Base-by-base conservation (phyloP, 1,140 invertebrate species). In the Rhopalosiphum padi region DNA sequence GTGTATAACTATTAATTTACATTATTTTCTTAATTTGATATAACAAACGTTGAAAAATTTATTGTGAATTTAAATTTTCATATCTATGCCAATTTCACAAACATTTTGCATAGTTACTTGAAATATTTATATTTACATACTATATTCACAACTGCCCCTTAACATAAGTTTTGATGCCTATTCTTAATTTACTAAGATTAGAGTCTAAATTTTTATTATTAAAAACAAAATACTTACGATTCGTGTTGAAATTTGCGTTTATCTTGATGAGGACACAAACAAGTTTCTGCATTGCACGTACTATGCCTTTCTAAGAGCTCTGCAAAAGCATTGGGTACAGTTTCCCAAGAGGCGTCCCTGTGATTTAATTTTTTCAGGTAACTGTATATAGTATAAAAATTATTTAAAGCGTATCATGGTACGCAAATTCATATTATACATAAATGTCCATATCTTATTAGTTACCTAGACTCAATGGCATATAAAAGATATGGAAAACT, bases 301-400 rank as follows among this genome's bases (percentile, higher is more conserved):
- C 96, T 95, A 94, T 97, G 96, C 82, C 96, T 95, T 93, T 96
- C 95, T 0, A 96, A 94, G 53, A 97, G 95, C 89, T 97, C 97
- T 94, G 96, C 94, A 95, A 95, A 97, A 9, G 97, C 96, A 95
- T 97, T 96, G 41, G 96, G 96, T 90, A 96, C 97, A 15, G 96
- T 94, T 95, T 97, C 97, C 97, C 97, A 97, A 9, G 96, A 96
- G 22, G 97, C 97, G 96, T 97, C 97, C 94, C 96, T 97, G 94
- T 53, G 94, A 94, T 86, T 86, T 37, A 85, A 86, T 93, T 86
- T 86, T 86, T 86, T 86, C 37, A 86, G 37, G 37, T 41, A 86
- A 83, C 77, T 37, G 77, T 83, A 23, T 86, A 77, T 30, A 37
- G 41, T 91, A 77, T 48, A 91, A 86, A 86, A 18, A 86, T 86